Evolutionary conservation across 2,888 invertebrate genomes (phyloP).

Genomic region (Dolichomitus sp.): DNA sequence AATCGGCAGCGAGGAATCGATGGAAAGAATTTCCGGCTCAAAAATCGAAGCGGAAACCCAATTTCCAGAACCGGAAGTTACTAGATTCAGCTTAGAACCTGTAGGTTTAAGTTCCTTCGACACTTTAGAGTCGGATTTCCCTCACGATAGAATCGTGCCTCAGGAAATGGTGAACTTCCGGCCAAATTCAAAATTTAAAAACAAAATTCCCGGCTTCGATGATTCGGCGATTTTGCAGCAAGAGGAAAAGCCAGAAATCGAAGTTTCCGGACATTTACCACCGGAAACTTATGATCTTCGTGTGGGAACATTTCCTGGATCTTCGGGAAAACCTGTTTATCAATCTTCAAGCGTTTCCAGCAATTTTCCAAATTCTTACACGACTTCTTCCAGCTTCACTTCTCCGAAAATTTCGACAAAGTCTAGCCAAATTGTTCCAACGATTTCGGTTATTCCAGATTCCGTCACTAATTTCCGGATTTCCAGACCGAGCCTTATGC

Average conservation of each 20-base stretch:
- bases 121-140: constrained; percentile 77
- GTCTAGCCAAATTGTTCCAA: background rate
- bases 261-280: constrained; percentile 80
- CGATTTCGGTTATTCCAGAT: background rate
- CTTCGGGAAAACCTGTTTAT: background rate
- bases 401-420: background rate
- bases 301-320: constrained; percentile 75
- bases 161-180: constrained; percentile 79
- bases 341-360: background rate
- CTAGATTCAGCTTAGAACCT: constrained; percentile 62
- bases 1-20: background rate
- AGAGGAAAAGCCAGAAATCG: constrained; percentile 74
- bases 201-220: constrained; percentile 73
- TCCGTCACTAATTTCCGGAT: constrained; percentile 25
- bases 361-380: background rate
- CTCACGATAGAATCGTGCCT: constrained; percentile 80
- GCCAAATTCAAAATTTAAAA: constrained; percentile 81
- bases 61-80: constrained; percentile 26
- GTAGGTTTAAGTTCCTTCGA: constrained; percentile 75
- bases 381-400: constrained; percentile 5
- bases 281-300: constrained; percentile 80
- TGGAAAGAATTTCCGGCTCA: background rate
- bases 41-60: constrained; percentile 27
- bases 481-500: constrained; percentile 24
- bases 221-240: constrained; percentile 40